Percentiles rank a stretch among this genome's conserved stretches.
phyloP scores from a whole-genome alignment of 2,797 vertebrate genomes.

The Ctenopoma multispine region DNA sequence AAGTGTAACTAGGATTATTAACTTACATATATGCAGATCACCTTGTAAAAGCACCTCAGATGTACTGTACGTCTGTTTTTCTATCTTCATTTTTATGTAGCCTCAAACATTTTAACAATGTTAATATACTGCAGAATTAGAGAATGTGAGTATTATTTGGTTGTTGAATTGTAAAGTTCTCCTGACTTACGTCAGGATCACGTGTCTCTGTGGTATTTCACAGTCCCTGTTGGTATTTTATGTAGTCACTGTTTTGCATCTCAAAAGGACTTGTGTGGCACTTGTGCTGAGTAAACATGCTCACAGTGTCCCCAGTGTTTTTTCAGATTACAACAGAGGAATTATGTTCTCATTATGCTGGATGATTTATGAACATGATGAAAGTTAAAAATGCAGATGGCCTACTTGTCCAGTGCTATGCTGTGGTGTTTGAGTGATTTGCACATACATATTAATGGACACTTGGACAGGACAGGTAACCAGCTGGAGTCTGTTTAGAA shows the following conservation, averaged over 20 bases:
- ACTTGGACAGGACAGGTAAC: constrained; percentile 1
- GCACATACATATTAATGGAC: constrained; percentile 36
- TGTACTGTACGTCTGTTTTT: constrained; percentile 64
- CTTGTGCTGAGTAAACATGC: constrained; percentile 37
- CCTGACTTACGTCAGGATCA: constrained; percentile 34
- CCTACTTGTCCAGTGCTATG: constrained; percentile 27
- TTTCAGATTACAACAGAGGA: constrained; percentile 36
- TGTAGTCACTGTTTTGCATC: constrained; percentile 60
- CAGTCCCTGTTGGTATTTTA: constrained; percentile 37
- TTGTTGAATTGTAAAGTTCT: constrained; percentile 22
- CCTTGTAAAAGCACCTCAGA: constrained; percentile 61
- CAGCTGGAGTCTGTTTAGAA: constrained; percentile 26
- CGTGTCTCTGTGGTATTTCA: constrained; percentile 29
- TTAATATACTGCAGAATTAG: constrained; percentile 40
- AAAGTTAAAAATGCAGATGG: constrained; percentile 20
- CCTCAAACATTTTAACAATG: constrained; percentile 22
- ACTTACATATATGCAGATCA: constrained; percentile 57
- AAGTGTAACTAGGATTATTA: constrained; percentile 50
- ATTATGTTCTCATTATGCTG: constrained; percentile 20
- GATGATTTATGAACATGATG: constrained; percentile 23
- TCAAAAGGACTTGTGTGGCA: constrained; percentile 48
- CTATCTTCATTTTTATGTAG: constrained; percentile 53
- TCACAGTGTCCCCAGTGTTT: constrained; percentile 48
- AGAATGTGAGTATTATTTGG: constrained; percentile 39
- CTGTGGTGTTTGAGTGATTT: constrained; percentile 47